Evolutionary conservation across 2,797 vertebrate genomes (phyloP), one percentile per base, ranked within the genome.

Genomic region (Parotocinclus haroldoi): DNA sequence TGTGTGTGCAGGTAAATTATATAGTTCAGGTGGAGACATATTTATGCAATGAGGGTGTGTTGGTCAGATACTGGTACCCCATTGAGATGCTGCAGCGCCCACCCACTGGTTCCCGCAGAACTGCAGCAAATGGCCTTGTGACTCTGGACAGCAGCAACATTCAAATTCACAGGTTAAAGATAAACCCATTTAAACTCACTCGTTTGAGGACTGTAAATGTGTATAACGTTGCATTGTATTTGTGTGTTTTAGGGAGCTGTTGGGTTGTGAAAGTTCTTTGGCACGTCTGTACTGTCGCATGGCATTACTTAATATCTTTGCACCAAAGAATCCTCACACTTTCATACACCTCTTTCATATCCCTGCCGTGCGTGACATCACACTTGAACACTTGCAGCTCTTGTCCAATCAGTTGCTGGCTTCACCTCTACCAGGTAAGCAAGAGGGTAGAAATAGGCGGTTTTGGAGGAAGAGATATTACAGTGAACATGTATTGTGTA

Each of bases 41-140:
- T 58, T 87, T 99, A 50, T 87, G 96, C 36, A 99, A 96, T 57
- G 96, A 99, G 80, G 97, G 97, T 0, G 95, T 98, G n/a, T 83
- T 99, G 71, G 96, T 99, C 9, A 89, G 96, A 48, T 99, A 99
- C 84, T 99, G 97, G 97, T 99, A 99, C 50, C 97, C 97, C 9
- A 98, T 99, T 39, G 96, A 99, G 80, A 98, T 98, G 93, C 78
- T 99, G 53, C 96, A 99, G 78, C 91, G 96, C 16, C 96, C 97
- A 0, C 96, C 95, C 0, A 92, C 93, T 5, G 96, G 96, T 9
- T 96, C 96, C 61, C 90, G 97, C 67, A 92, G 97, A 66, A 99
- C 95, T 62, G 95, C 95, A 0, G 95, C 96, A n/a, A 98, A 97
- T 3, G 96, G 97, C 0, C 83, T 99, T 49, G 93, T 99, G 61